A percentile compares a stretch with the other conserved stretches of the same genome.
Conservation (phyloP, 2,888 invertebrate species). For the Odontocolon sp. region DNA sequence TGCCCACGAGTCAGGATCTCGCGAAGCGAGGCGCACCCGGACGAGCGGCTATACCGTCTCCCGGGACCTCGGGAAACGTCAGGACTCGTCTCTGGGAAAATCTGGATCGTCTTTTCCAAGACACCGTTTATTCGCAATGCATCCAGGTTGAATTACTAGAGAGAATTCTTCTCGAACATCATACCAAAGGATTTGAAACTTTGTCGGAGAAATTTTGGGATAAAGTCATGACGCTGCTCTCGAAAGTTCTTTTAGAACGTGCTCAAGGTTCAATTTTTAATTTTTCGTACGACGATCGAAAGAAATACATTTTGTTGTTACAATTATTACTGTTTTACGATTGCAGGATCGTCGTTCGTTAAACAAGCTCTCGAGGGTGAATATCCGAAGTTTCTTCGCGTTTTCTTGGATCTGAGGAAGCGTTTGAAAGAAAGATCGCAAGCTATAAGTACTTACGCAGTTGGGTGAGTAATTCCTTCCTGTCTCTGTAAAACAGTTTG, state of each 20-base stretch:
- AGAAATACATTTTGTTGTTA: too few species aligned
- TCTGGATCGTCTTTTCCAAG: slow-evolving; percentile 92
- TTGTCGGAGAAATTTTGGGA: slow-evolving; percentile 84
- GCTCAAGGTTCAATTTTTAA: slow-evolving; percentile 77
- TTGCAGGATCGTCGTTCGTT: slow-evolving; percentile 83
- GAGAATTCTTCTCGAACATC: slow-evolving; percentile 74
- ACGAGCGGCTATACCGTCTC: slow-evolving; percentile 83
- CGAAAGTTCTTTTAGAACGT: slow-evolving; percentile 80
- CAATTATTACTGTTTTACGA: too few species aligned
- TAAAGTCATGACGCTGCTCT: slow-evolving; percentile 81
- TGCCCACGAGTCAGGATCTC: slow-evolving; percentile 73
- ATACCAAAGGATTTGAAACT: slow-evolving; percentile 71
- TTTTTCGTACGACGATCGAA: background rate
- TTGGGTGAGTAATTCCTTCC: slow-evolving; percentile 82
- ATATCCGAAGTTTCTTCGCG: slow-evolving; percentile 92
- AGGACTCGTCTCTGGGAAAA: slow-evolving; percentile 92
- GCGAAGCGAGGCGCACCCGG: slow-evolving; percentile 82
- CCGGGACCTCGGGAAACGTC: slow-evolving; percentile 83
- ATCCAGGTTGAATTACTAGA: slow-evolving; percentile 81
- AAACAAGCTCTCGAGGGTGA: slow-evolving; percentile 94
- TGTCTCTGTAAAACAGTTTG: background rate
- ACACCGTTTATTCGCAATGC: slow-evolving; percentile 87
- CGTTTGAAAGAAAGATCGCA: slow-evolving; percentile 83
- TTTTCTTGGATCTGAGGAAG: slow-evolving; percentile 89
- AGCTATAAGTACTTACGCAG: slow-evolving; percentile 80